Evolutionary conservation across 35 echinoderm and acorn worm genomes (phyloP).

Genomic region (Amphiura filiformis): DNA sequence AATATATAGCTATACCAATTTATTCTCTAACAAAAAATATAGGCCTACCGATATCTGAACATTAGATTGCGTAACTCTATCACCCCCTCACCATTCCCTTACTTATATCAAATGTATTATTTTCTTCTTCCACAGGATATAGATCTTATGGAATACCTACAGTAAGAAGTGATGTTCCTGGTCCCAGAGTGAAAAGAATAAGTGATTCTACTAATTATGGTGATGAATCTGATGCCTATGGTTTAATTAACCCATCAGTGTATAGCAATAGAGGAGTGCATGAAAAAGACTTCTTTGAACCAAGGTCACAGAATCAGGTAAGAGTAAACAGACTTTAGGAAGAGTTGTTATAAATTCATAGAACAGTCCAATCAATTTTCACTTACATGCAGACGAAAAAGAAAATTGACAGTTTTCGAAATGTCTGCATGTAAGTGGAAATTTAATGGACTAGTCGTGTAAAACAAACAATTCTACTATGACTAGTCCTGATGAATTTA

Average conservation of each 20-base stretch:
- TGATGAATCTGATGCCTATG: conserved; percentile 91
- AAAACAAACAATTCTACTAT: neutral
- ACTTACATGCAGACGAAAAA: neutral
- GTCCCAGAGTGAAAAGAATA: conserved; percentile 75
- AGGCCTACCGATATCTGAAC: no score
- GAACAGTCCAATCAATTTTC: neutral
- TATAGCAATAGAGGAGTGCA: conserved; percentile 94
- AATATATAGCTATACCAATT: no score
- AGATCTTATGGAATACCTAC: conserved; percentile 89
- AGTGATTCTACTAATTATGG: conserved; percentile 94
- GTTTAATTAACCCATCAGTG: conserved; percentile 90
- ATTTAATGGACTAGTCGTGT: neutral
- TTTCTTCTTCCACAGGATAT: conserved; percentile 49
- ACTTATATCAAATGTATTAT: no score
- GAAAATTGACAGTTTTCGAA: neutral
- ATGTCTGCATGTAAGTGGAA: neutral
- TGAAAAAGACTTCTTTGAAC: conserved; percentile 90
- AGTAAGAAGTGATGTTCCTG: conserved; percentile 72
- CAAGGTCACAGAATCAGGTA: conserved; percentile 83
- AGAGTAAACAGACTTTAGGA: neutral
- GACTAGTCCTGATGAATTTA: neutral
- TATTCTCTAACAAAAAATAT: no score
- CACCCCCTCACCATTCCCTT: no score
- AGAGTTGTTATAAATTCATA: neutral
- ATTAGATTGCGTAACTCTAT: no score